A percentile compares a stretch with the other conserved stretches of the same genome.
Evolutionary conservation across 2,797 vertebrate species (phyloP).

Genomic region (Hephaestus fuliginosus): DNA sequence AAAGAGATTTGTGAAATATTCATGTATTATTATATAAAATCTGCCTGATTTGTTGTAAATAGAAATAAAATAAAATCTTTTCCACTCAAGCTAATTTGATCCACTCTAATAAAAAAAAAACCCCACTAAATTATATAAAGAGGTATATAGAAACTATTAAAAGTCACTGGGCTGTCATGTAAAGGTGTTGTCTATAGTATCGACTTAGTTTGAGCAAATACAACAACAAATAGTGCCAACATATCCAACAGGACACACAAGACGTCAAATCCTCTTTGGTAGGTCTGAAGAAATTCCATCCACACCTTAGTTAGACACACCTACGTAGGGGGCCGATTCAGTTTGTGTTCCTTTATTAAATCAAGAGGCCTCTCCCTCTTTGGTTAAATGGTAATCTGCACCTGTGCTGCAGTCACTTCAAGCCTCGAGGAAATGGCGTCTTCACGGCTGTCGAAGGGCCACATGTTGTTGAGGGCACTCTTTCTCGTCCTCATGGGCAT

Average conservation of each 20-base stretch:
- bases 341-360: no score
- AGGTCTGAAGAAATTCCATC: rapidly evolving
- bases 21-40: slow-evolving; percentile 11
- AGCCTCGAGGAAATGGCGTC: slow-evolving; percentile 22
- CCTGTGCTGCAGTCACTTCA: rapidly evolving
- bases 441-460: rapidly evolving
- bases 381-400: neutral
- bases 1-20: slow-evolving; percentile 43
- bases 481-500: slow-evolving; percentile 16
- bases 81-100: neutral
- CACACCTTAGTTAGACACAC: slow-evolving; percentile 18
- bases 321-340: neutral
- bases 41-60: slow-evolving; percentile 41
- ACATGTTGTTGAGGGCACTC: neutral
- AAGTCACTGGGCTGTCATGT: no score
- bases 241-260: neutral
- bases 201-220: neutral
- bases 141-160: no score
- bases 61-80: slow-evolving; percentile 33
- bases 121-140: neutral
- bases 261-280: neutral
- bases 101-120: neutral
- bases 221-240: no score
- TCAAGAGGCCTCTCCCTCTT: neutral
- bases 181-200: neutral